Evolutionary conservation across 2,888 invertebrate genomes (phyloP).

Genomic region (Aquatica leii): DNA sequence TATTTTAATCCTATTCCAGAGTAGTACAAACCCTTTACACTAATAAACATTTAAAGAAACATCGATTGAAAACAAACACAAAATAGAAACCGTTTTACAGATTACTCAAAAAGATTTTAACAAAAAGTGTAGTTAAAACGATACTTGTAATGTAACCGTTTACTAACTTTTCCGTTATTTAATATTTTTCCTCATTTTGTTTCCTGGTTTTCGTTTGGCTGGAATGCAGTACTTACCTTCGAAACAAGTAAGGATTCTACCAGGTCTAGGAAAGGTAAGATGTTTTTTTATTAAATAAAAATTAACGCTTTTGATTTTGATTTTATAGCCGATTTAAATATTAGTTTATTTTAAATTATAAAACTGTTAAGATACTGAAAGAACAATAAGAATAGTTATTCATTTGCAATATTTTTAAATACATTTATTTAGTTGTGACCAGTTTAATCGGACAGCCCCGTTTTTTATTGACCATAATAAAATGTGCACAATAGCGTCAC

Average conservation of each 20-base stretch:
- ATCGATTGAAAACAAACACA: constrained; percentile 32
- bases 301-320: too few relatives aligned
- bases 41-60: neutral
- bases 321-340: too few relatives aligned
- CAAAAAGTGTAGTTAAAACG: neutral
- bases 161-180: constrained; percentile 37
- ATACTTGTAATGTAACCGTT: neutral
- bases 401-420: too few relatives aligned
- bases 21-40: neutral
- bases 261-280: constrained; percentile 62
- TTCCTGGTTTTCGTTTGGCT: constrained; percentile 33
- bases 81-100: neutral
- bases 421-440: too few relatives aligned
- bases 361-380: too few relatives aligned
- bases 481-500: too few relatives aligned
- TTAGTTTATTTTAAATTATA: too few relatives aligned
- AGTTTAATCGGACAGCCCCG: too few relatives aligned
- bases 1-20: constrained; percentile 18
- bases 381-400: too few relatives aligned
- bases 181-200: constrained; percentile 40
- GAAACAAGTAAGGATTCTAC: constrained; percentile 60
- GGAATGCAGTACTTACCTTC: constrained; percentile 48
- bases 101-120: neutral
- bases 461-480: too few relatives aligned
- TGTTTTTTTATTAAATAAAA: constrained; percentile 20